Evolutionary conservation across 2,888 invertebrate genomes (phyloP), one percentile per base, ranked within the genome.

Genomic region (Eilema depressum): DNA sequence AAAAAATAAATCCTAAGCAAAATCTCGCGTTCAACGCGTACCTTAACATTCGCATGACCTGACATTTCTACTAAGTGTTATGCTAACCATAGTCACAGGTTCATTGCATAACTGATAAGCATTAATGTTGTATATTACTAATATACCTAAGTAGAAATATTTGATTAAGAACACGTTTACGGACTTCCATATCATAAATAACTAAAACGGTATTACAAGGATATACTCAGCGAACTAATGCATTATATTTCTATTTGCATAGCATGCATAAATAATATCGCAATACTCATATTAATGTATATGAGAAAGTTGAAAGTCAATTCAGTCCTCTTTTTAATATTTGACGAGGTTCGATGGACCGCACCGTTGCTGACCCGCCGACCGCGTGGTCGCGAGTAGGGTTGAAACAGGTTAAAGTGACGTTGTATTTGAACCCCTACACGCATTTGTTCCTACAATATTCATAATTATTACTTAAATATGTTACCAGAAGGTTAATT

Each of bases 291-390:
- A 79, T 79, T 83, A 77, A 83, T 82, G 80, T 78, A 71, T 73
- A 78, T 74, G 77, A 85, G 85, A 88, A 88, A 90, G 87, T 89
- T 86, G 83, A 88, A 88, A 89, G 88, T 89, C 87, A 85, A 88
- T 90, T 89, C 88, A 84, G 84, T 88, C 85, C 86, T 84, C 85
- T 83, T 85, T 86, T 92, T 87, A 92, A 92, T 92, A 92, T 92
- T 92, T 91, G 86, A 92, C 85, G 86, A 88, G 87, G 86, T 86
- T 86, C 86, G 87, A 89, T 88, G 86, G 86, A 83, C 81, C 82
- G 85, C 75, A 74, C 86, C 87, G 85, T 85, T 79, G 82, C 86
- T 86, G 91, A 91, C 90, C 91, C 76, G 76, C 53, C 63, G 60
- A 62, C 60, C 64, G 66, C 60, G n/a, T 61, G 68, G n/a, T 62